phyloP scores from a whole-genome alignment of 2,113 vertebrate genomes.

The Australoheros scitulus region DNA sequence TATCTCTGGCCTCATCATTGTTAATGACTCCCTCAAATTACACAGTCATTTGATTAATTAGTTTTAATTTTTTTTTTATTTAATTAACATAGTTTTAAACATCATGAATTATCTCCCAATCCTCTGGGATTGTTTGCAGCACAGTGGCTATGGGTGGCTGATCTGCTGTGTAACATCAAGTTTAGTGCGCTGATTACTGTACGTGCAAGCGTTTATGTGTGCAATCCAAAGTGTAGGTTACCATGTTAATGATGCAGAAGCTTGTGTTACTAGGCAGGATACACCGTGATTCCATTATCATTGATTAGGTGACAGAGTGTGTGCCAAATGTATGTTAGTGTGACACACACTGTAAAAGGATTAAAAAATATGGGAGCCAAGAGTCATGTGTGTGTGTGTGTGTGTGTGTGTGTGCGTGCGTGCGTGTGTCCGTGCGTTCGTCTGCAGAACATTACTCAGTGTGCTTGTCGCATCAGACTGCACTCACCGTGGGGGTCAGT shows the following conservation, averaged over 20 bases:
- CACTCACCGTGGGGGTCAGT: slow-evolving; percentile 50
- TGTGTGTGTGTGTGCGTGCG: background rate
- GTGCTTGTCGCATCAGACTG: slow-evolving; percentile 41
- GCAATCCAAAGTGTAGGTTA: slow-evolving; percentile 27
- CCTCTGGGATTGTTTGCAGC: background rate
- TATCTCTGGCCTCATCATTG: background rate
- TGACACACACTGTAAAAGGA: slow-evolving; percentile 70
- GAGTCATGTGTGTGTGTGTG: slow-evolving; percentile 23
- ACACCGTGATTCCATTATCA: slow-evolving; percentile 70
- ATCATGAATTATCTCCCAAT: background rate
- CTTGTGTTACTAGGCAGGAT: slow-evolving; percentile 64
- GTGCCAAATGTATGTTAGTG: slow-evolving; percentile 68
- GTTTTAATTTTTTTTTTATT: accelerated
- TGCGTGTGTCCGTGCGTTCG: background rate
- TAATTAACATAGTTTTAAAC: background rate
- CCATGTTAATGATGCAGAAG: slow-evolving; percentile 44
- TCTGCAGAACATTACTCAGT: slow-evolving; percentile 42
- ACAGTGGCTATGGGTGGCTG: background rate
- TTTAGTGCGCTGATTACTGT: background rate
- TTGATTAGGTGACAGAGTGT: slow-evolving; percentile 69
- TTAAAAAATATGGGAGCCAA: slow-evolving; percentile 68
- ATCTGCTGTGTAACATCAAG: background rate
- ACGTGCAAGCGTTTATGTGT: slow-evolving; percentile 2
- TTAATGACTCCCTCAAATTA: background rate
- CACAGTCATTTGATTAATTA: background rate